Base-by-base conservation (phyloP, 1,140 invertebrate species). In the Lepidostoma basale region DNA sequence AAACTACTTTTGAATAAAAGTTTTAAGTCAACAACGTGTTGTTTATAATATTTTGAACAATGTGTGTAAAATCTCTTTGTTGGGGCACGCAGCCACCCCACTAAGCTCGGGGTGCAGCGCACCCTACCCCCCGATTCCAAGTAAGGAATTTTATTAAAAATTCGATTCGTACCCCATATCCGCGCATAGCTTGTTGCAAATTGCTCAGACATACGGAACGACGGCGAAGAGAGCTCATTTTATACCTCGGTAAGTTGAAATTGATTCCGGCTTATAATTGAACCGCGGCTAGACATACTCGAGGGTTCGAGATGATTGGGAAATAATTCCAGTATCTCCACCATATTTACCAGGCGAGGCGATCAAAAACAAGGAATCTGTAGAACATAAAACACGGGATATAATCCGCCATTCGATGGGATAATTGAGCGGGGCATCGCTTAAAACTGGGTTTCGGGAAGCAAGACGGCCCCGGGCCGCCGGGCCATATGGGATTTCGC, bases 351-450 rank as follows among this genome's bases (percentile, higher is more conserved):
- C 71, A 69, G 71, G 69, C 71, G 71, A 69, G 66, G 54, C 67
- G 67, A 67, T 73, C 67, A 64, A 73, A 72, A 73, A 73, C 71
- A 73, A 73, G 71, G 60, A 69, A 73, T 73, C 68, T 68, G 64
- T 63, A 69, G 67, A 73, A 72, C 65, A 63, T 67, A 72, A 72
- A 72, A 73, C 65, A 44, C 58, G 18, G 59, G 45, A 67, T 69
- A 69, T 67, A 73, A 73, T 73, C 71, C 70, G 23, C 60, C 66
- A 54, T 65, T 62, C 65, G 60, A 20, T 25, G 62, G 64, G 67
- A 67, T 68, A 72, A 72, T 67, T 68, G 69, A 68, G 62, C 62
- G n/a, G 28, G 4, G 10, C 33, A 14, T 49, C 60, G 20, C 36
- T 23, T 36, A 49, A 56, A 49, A 47, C 36, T 25, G 36, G 33